Evolutionary conservation across 2,797 vertebrate species (phyloP), one percentile per base, ranked within the genome.

Genomic region (Sphenopsis melanotis): DNA sequence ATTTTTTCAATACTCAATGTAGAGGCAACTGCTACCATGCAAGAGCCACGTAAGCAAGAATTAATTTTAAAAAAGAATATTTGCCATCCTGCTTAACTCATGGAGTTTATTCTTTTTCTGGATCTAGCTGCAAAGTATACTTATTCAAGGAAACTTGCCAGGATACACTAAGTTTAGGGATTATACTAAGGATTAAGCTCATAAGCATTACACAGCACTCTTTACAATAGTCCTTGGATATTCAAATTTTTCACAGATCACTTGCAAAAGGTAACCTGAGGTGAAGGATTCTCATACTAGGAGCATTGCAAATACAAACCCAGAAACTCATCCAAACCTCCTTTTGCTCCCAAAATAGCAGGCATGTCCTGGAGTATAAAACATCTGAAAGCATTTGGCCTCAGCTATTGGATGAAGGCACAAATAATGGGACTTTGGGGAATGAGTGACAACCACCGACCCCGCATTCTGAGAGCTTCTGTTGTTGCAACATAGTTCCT

Each of bases 131-230:
- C n/a, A 76, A 82, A 82, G 56, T 15, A 86, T 32, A 56, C 32
- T 83, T 78, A 61, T 55, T 74, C 71, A 78, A 87, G 90, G 41
- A 89, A 89, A 83, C 76, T 50, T 94, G 78, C 89, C 89, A 92
- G 89, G 60, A 85, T 32, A 53, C 32, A 81, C 42, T 47, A 85
- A 37, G 1, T 61, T 84, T 87, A 60, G 37, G 89, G 83, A 89
- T 95, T 92, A 91, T 63, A 42, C 41, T 34, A 49, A 71, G 61
- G 83, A 90, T 90, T 90, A 94, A 72, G 41, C 52, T 84, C 60
- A 72, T 76, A 88, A 89, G 72, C 84, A 75, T 89, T 83, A 85
- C 42, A 84, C 42, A 74, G 71, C 27, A 53, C 24, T 84, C 78
- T 69, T 72, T 68, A 89, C 61, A 90, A 52, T 27, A 74, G 70